These are phyloP conservation scores for Paedocypris sp. DNA, from an alignment of 2,113 vertebrate genomes.

Conservation along the genomic window DNA sequence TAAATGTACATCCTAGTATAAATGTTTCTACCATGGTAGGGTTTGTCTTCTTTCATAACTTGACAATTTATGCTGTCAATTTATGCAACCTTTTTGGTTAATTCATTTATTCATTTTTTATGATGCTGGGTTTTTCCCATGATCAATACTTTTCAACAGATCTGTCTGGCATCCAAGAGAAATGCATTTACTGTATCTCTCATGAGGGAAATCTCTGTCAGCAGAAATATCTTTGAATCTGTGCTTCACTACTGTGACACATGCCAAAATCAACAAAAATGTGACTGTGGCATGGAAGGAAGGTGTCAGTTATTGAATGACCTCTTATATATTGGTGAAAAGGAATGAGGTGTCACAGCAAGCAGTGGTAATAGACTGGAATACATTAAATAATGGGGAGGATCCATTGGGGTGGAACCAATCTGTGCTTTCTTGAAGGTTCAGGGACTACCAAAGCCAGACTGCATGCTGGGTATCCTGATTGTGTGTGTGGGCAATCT, in stretches of 20 bases:
- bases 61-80: too few relatives aligned
- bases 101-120: conserved; percentile 53
- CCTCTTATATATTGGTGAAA: conserved; percentile 55
- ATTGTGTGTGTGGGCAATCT: conserved; percentile 25
- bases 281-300: conserved; percentile 58
- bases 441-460: conserved; percentile 35
- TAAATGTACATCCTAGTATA: too few relatives aligned
- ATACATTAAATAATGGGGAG: conserved; percentile 63
- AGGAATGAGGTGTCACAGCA: conserved; percentile 61
- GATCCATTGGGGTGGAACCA: conserved; percentile 53
- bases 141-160: conserved; percentile 63
- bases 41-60: too few relatives aligned
- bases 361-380: conserved; percentile 61
- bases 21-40: too few relatives aligned
- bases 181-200: conserved; percentile 46
- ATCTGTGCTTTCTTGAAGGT: conserved; percentile 50
- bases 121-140: conserved; percentile 58
- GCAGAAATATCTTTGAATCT: conserved; percentile 60
- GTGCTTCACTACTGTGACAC: conserved; percentile 56
- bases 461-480: conserved; percentile 22
- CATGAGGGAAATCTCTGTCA: conserved; percentile 53
- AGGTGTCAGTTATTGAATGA: conserved; percentile 66
- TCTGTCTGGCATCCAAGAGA: conserved; percentile 54
- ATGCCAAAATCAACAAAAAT: conserved; percentile 61
- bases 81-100: conserved; percentile 26